Evolutionary conservation across 2,888 invertebrate species (phyloP), one percentile per base, ranked within the genome.

Genomic region (Loripinus fragilis): DNA sequence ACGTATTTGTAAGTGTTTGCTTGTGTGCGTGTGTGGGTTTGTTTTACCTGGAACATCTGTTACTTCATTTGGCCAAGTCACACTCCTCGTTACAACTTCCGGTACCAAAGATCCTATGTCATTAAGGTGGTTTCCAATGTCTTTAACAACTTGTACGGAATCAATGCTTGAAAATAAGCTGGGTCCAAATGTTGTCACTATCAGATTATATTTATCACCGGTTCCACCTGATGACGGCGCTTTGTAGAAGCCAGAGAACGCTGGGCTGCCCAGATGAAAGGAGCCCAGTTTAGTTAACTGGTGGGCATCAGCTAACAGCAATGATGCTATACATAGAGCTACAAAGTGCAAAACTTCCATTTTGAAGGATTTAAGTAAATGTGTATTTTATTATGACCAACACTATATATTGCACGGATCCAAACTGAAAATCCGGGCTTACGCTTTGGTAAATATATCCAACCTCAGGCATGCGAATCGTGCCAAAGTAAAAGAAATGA

Each of bases 1-100:
- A n/a, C n/a, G n/a, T n/a, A n/a, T n/a, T n/a, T n/a, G n/a, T n/a
- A n/a, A n/a, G n/a, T n/a, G n/a, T n/a, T n/a, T n/a, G n/a, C n/a
- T n/a, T n/a, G n/a, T n/a, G n/a, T n/a, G n/a, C n/a, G n/a, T n/a
- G n/a, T n/a, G n/a, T n/a, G n/a, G n/a, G n/a, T n/a, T n/a, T n/a
- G n/a, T n/a, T n/a, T 76, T 60, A 86, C 87, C 85, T 64, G 85
- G 85, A 60, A 85, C 85, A 15, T 70, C 76, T 0, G 83, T 74
- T 8, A 85, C 69, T 65, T 87, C 87, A 64, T 87, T 87, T 0
- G 85, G 87, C 87, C 87, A 87, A 12, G 79, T 79, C 20, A 85
- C 81, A 33, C 67, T 67, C 17, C 69, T 72, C 0, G 87, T 85
- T 17, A 87, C 28, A 20, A 79, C 52, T 70, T 85, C 83, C 25